A percentile compares a stretch with the other conserved stretches of the same genome.
Evolutionary conservation across 2,888 invertebrate species (phyloP).

Genomic region (Eristalis pertinax): DNA sequence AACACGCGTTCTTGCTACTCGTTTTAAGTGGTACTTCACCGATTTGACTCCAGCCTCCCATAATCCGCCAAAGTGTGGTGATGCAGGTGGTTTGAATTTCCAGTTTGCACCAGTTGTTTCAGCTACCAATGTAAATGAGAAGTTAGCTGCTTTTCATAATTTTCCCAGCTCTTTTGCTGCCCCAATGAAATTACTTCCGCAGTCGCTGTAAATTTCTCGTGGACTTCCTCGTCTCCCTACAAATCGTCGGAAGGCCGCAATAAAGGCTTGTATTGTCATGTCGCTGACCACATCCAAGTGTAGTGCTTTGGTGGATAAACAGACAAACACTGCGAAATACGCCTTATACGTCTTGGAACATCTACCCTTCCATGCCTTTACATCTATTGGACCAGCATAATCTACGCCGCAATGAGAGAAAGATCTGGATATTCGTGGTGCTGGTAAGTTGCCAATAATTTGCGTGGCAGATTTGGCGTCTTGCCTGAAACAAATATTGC

Average conservation of each 20-base stretch:
- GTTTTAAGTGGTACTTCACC: too few relatives aligned
- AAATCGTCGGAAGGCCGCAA: too few relatives aligned
- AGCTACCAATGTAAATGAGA: background rate
- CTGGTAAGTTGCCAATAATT: constrained; percentile 57
- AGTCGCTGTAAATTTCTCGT: too few relatives aligned
- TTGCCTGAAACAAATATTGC: constrained; percentile 47
- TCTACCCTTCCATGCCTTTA: constrained; percentile 56
- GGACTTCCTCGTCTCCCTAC: background rate
- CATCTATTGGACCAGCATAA: constrained; percentile 64
- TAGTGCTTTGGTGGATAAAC: constrained; percentile 73
- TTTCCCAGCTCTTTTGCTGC: background rate
- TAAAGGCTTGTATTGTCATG: constrained; percentile 72
- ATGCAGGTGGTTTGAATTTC: background rate
- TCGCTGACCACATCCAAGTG: too few relatives aligned
- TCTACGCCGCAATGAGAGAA: constrained; percentile 63
- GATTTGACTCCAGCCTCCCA: too few relatives aligned
- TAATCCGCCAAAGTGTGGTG: background rate
- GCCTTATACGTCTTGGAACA: constrained; percentile 66
- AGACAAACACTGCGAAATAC: constrained; percentile 74
- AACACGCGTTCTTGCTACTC: too few relatives aligned
- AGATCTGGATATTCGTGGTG: constrained; percentile 23
- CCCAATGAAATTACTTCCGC: constrained; percentile 18
- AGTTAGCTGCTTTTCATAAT: constrained; percentile 14
- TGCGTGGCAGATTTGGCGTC: background rate
- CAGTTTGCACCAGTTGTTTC: background rate